A percentile compares a stretch with the other conserved stretches of the same genome.
These are phyloP conservation scores for Chalcis sispes DNA, from an alignment of 2,888 invertebrate genomes.

Conservation along the genomic window DNA sequence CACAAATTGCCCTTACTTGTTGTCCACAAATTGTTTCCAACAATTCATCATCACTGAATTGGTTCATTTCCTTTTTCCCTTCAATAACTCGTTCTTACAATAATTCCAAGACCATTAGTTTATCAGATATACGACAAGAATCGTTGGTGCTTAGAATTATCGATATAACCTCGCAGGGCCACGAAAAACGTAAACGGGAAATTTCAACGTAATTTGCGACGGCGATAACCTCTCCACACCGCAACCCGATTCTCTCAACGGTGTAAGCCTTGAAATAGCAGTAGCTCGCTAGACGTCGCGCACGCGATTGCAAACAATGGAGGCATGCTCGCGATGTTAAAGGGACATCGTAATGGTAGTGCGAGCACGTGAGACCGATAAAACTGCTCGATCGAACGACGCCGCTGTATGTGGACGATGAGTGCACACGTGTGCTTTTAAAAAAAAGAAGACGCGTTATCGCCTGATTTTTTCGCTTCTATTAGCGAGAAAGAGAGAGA, in stretches of 20 bases:
- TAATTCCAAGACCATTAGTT: too few relatives aligned
- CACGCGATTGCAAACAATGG: slow-evolving; percentile 64
- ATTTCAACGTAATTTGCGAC: slow-evolving; percentile 55
- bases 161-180: too few relatives aligned
- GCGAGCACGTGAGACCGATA: slow-evolving; percentile 60
- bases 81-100: too few relatives aligned
- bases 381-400: slow-evolving; percentile 60
- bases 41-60: too few relatives aligned
- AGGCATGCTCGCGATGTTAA: slow-evolving; percentile 33
- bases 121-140: too few relatives aligned
- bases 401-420: too few relatives aligned
- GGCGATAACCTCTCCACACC: slow-evolving; percentile 46
- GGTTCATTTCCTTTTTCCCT: too few relatives aligned
- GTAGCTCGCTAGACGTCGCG: slow-evolving; percentile 58
- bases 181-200: too few relatives aligned
- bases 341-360: slow-evolving; percentile 55
- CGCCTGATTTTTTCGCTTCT: background rate
- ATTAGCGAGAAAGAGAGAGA: background rate
- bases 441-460: background rate
- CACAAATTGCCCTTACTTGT: too few relatives aligned
- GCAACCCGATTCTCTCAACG: slow-evolving; percentile 38
- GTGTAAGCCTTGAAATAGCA: slow-evolving; percentile 46
- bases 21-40: too few relatives aligned
- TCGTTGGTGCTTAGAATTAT: too few relatives aligned
- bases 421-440: slow-evolving; percentile 23